phyloP scores from a whole-genome alignment of 2,113 vertebrate species.

The Suncus etruscus region DNA sequence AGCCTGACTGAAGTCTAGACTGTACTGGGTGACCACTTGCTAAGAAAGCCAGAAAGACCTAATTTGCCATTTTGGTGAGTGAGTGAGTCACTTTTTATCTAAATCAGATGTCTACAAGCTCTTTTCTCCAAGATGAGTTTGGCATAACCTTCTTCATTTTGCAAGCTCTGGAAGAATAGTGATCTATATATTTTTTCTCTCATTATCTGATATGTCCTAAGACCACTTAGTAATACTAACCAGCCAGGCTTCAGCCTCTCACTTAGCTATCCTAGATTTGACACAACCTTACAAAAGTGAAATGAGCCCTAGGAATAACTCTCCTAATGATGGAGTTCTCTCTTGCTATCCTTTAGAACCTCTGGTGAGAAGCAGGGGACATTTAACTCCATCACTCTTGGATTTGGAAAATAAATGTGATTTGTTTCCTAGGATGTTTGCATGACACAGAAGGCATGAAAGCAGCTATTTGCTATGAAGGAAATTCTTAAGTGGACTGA shows the following conservation, averaged over 20 bases:
- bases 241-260: background rate
- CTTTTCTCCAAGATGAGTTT: background rate
- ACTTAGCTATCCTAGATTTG: background rate
- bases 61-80: background rate
- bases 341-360: accelerated
- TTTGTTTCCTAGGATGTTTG: background rate
- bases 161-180: background rate
- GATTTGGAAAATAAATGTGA: background rate
- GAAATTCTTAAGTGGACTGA: background rate
- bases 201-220: background rate
- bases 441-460: background rate
- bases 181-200: background rate
- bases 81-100: background rate
- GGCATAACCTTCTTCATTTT: background rate
- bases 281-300: background rate
- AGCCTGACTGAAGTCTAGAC: background rate
- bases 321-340: background rate
- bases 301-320: background rate
- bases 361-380: background rate
- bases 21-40: background rate
- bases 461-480: background rate
- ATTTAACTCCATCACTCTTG: background rate
- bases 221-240: background rate
- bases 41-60: background rate
- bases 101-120: background rate